Percentiles rank a stretch among this genome's conserved stretches.
These are phyloP conservation scores for Abrostola tripartita DNA, from an alignment of 2,888 invertebrate species.

Conservation along the genomic window DNA sequence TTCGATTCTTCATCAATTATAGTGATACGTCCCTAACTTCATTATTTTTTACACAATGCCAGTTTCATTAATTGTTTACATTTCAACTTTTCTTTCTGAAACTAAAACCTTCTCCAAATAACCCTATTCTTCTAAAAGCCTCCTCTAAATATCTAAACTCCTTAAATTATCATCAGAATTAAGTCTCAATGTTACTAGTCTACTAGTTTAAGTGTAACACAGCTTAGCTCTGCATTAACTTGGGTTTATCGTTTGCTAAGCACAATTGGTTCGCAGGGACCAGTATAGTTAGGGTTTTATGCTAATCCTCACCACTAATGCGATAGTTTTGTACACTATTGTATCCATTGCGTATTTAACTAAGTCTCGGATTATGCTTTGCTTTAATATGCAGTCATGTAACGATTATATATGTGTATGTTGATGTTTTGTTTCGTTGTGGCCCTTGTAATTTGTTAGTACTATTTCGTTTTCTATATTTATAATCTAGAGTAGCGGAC, in stretches of 20 bases:
- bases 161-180: background rate
- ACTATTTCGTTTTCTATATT: no score
- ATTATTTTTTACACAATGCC: no score
- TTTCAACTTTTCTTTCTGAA: no score
- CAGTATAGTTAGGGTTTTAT: conserved; percentile 8
- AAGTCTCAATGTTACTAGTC: background rate
- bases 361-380: background rate
- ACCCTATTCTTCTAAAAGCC: background rate
- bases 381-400: conserved; percentile 9
- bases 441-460: background rate
- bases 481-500: no score
- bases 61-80: no score
- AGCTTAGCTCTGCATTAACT: conserved; percentile 7
- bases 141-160: background rate
- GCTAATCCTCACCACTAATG: conserved; percentile 4
- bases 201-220: background rate
- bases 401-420: no score
- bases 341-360: conserved; percentile 8
- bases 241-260: background rate
- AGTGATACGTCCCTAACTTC: no score
- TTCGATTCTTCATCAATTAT: no score
- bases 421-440: conserved; percentile 1
- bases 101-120: background rate
- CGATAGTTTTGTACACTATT: conserved; percentile 4
- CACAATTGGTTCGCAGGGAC: conserved; percentile 6